phyloP scores from a whole-genome alignment of 1,140 invertebrate species.

The Hirudo medicinalis region DNA sequence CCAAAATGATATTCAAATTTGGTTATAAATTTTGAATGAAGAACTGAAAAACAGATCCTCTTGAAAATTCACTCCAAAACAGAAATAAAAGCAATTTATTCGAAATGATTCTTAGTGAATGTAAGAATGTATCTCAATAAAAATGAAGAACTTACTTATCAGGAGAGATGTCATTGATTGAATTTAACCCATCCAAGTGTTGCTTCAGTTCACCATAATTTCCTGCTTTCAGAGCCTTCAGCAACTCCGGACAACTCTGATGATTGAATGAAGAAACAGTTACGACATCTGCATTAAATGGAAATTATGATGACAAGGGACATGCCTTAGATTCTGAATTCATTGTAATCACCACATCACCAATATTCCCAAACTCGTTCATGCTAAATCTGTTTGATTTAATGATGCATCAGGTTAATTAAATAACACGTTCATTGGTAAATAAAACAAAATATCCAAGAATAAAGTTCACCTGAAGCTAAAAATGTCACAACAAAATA shows the following conservation, averaged over 20 bases:
- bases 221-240: not conserved
- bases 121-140: not conserved
- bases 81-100: not conserved
- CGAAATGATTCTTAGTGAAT: not conserved
- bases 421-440: not conserved
- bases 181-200: not conserved
- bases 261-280: not conserved
- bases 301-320: not conserved
- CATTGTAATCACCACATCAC: conserved; percentile 7
- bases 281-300: not conserved
- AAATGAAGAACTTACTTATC: conserved; percentile 15
- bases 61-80: too few species aligned
- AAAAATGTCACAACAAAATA: not conserved
- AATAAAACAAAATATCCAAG: not conserved
- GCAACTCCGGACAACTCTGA: conserved; percentile 13
- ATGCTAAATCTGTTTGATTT: not conserved
- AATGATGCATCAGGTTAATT: too few species aligned
- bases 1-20: too few species aligned
- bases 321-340: not conserved
- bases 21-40: too few species aligned
- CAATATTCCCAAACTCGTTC: not conserved
- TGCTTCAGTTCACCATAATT: conserved; percentile 12
- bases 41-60: too few species aligned
- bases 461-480: not conserved
- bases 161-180: conserved; percentile 6